Evolutionary conservation across 2,113 vertebrate species (phyloP).

Genomic region (Cololabis saira): DNA sequence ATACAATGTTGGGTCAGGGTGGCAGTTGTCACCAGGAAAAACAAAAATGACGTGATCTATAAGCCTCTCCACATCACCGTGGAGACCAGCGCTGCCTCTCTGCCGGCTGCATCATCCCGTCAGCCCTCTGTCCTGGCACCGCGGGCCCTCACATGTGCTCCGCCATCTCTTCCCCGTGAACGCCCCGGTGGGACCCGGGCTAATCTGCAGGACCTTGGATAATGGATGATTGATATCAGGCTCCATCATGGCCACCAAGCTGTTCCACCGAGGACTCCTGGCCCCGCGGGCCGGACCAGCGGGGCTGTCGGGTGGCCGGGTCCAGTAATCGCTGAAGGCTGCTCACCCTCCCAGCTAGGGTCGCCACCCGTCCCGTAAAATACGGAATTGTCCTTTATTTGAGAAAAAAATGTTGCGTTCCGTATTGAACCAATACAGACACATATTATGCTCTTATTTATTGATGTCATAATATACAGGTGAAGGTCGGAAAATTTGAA

Average conservation of each 20-base stretch:
- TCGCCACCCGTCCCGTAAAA: no score
- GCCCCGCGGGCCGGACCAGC: not conserved
- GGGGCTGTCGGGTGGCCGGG: not conserved
- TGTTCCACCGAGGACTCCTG: slow-evolving; percentile 48
- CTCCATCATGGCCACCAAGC: slow-evolving; percentile 64
- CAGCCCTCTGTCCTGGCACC: slow-evolving; percentile 24
- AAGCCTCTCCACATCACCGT: rapidly evolving
- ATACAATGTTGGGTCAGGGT: no score
- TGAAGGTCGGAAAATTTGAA: no score
- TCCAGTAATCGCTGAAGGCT: slow-evolving; percentile 19
- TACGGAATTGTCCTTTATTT: no score
- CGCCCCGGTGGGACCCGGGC: slow-evolving; percentile 30
- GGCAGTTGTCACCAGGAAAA: no score
- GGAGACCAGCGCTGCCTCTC: not conserved
- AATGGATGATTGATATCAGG: slow-evolving; percentile 63
- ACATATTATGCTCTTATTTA: no score
- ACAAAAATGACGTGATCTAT: slow-evolving; percentile 8
- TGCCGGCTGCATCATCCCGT: slow-evolving; percentile 8
- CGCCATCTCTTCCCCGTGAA: slow-evolving; percentile 31
- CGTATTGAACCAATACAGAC: no score
- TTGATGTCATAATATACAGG: no score
- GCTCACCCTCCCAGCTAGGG: slow-evolving; percentile 48
- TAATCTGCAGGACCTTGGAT: slow-evolving; percentile 43
- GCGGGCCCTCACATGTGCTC: slow-evolving; percentile 39
- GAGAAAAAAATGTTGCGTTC: no score